A percentile compares a stretch with the other conserved stretches of the same genome.
phyloP scores from a whole-genome alignment of 1,140 invertebrate genomes.

The Orius insidiosus region DNA sequence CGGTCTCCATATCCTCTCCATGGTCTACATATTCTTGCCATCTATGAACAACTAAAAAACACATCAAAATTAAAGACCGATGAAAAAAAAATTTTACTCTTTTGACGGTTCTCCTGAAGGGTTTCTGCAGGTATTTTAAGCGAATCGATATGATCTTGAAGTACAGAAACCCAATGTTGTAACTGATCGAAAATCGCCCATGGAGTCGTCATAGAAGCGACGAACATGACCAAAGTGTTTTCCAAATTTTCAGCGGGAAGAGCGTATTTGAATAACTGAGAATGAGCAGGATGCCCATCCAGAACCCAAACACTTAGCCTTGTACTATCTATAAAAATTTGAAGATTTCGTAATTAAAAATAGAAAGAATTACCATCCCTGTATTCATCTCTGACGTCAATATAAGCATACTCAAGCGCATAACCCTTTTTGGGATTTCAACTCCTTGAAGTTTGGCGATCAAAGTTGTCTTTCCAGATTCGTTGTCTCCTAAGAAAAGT shows the following conservation, averaged over 20 bases:
- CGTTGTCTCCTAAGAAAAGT: constrained; percentile 64
- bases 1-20: constrained; percentile 73
- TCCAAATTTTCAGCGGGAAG: constrained; percentile 77
- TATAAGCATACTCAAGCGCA: constrained; percentile 94
- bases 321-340: constrained; percentile 69
- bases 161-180: constrained; percentile 49
- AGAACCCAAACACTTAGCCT: constrained; percentile 89
- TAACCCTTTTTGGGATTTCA: constrained; percentile 95
- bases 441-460: constrained; percentile 85
- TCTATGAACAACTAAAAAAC: constrained; percentile 46
- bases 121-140: constrained; percentile 55
- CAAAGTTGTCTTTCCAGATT: constrained; percentile 93
- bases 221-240: constrained; percentile 82
- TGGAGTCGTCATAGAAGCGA: constrained; percentile 91
- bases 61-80: constrained; percentile 1
- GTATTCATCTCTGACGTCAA: constrained; percentile 97
- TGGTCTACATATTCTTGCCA: constrained; percentile 97
- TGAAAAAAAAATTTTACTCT: constrained; percentile 28
- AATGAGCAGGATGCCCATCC: constrained; percentile 87
- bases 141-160: constrained; percentile 85
- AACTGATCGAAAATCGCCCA: constrained; percentile 90
- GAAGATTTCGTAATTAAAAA: too few species aligned
- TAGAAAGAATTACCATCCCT: constrained; percentile 92
- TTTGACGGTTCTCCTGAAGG: constrained; percentile 31
- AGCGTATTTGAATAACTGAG: constrained; percentile 81